phyloP scores from a whole-genome alignment of 23 tunicate species.

The Halocynthia roretzi region DNA sequence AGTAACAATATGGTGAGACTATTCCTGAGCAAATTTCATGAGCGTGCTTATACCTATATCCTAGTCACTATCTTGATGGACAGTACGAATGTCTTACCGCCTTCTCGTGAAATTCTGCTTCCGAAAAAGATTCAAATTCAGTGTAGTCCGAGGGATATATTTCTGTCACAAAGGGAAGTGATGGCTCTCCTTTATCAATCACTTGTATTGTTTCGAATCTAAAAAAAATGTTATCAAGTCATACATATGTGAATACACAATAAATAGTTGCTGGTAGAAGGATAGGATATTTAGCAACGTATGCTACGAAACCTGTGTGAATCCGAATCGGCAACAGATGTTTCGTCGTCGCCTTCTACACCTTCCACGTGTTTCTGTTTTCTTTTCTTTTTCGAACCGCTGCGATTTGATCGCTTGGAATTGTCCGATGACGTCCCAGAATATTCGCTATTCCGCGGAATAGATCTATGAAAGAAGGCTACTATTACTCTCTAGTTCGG shows the following conservation, averaged over 20 bases:
- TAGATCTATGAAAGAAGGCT: too few relatives aligned
- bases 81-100: not conserved
- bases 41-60: too few relatives aligned
- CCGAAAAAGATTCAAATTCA: constrained; percentile 73
- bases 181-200: constrained; percentile 1
- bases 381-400: not conserved
- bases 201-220: too few relatives aligned
- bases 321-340: constrained; percentile 76
- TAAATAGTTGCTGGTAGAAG: too few relatives aligned
- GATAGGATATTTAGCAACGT: too few relatives aligned
- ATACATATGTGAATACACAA: too few relatives aligned
- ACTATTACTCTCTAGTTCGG: too few relatives aligned
- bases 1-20: too few relatives aligned
- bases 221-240: too few relatives aligned
- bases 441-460: too few relatives aligned
- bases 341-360: constrained; percentile 86
- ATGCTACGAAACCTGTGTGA: constrained; percentile 36
- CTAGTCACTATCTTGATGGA: not conserved
- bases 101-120: constrained; percentile 25
- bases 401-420: constrained; percentile 5
- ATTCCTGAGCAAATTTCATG: too few relatives aligned
- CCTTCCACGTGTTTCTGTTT: not conserved
- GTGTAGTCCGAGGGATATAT: constrained; percentile 81
- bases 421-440: not conserved
- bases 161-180: constrained; percentile 33